Conservation (phyloP, 2,113 vertebrate genomes). For the Pteronura brasiliensis region DNA sequence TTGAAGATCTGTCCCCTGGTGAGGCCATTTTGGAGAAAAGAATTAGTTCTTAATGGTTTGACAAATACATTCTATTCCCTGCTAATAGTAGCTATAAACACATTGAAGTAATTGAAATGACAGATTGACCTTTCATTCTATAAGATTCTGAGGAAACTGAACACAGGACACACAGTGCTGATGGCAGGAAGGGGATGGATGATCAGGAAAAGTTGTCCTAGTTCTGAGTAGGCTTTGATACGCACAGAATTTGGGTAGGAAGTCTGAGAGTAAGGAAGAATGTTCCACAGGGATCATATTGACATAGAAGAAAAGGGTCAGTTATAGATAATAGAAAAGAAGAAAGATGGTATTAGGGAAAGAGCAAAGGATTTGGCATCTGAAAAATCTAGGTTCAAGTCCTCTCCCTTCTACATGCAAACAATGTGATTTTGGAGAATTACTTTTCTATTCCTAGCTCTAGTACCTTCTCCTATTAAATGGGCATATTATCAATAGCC, state of each 20-base stretch:
- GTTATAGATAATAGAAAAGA: neutral
- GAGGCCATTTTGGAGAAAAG: neutral
- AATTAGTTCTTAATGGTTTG: neutral
- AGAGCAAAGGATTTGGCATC: neutral
- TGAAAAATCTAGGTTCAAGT: neutral
- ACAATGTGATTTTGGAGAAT: neutral
- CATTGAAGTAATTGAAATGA: neutral
- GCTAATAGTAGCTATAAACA: neutral
- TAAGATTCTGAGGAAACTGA: neutral
- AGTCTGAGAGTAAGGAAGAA: neutral
- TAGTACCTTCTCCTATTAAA: neutral
- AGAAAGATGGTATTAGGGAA: neutral
- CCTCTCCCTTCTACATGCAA: neutral
- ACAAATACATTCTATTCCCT: neutral
- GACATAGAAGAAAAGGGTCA: neutral
- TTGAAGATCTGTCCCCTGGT: neutral
- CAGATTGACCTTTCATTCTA: neutral
- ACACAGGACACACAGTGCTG: neutral
- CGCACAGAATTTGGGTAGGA: neutral
- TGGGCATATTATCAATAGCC: fast-evolving
- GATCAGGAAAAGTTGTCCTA: neutral
- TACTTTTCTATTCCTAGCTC: neutral
- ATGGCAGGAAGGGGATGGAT: fast-evolving
- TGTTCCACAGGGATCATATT: neutral
- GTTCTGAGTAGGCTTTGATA: neutral